A percentile compares a stretch with the other conserved stretches of the same genome.
Evolutionary conservation across 2,113 vertebrate species (phyloP).

Genomic region (Cinclus cinclus): DNA sequence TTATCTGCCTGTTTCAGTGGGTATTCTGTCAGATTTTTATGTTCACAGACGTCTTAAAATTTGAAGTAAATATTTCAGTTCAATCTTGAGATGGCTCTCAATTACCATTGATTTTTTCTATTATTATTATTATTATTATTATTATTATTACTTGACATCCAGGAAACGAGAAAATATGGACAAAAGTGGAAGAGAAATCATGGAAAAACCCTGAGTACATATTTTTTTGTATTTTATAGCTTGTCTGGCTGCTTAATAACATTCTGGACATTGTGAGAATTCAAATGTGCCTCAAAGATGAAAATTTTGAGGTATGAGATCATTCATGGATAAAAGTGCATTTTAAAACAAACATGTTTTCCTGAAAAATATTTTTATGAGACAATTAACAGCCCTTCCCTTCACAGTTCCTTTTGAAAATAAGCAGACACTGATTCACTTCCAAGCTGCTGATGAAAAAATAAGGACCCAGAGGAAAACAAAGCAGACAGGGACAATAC

Average conservation of each 20-base stretch:
- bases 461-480: constrained; percentile 45
- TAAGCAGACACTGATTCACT: constrained; percentile 56
- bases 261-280: constrained; percentile 2
- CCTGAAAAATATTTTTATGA: constrained; percentile 27
- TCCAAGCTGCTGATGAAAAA: constrained; percentile 44
- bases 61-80: not conserved
- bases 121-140: not conserved
- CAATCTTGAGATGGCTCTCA: not conserved
- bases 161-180: not conserved
- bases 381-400: constrained; percentile 32
- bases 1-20: not conserved
- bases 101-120: not conserved
- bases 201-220: not conserved
- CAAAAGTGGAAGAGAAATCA: not conserved
- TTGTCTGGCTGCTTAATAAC: not conserved
- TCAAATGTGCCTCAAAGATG: not conserved
- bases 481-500: constrained; percentile 60
- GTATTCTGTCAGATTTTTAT: not conserved
- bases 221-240: not conserved
- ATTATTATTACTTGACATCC: not conserved
- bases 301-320: constrained; percentile 18
- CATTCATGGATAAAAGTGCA: not conserved
- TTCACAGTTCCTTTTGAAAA: constrained; percentile 52
- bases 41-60: not conserved
- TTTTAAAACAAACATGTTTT: constrained; percentile 38